Conservation (phyloP, 2,888 invertebrate species). For the Thalpophila matura region DNA sequence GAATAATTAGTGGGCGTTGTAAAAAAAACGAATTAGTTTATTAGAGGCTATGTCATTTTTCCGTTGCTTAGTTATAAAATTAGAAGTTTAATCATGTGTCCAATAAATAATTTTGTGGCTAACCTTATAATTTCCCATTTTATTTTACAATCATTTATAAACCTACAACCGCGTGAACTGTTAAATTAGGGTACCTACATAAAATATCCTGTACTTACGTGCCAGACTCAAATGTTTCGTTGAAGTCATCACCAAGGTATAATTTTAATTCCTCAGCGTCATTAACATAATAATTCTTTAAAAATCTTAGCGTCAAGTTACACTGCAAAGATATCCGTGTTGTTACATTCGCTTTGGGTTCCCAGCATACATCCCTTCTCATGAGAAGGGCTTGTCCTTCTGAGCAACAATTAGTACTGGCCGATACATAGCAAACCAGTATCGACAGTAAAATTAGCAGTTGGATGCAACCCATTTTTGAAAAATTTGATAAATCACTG, state of each 20-base stretch:
- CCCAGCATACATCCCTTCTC: constrained; percentile 66
- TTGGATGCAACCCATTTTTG: constrained; percentile 33
- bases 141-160: too few species aligned
- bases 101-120: too few species aligned
- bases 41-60: too few species aligned
- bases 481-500: neutral
- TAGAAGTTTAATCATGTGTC: too few species aligned
- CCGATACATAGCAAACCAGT: constrained; percentile 17
- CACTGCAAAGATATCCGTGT: constrained; percentile 54
- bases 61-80: too few species aligned
- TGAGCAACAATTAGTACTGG: constrained; percentile 62
- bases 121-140: too few species aligned
- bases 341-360: constrained; percentile 63
- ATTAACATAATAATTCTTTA: constrained; percentile 36
- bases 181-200: neutral
- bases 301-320: constrained; percentile 33
- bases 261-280: constrained; percentile 45
- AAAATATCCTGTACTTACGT: constrained; percentile 61
- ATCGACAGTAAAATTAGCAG: constrained; percentile 2
- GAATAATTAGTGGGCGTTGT: too few species aligned
- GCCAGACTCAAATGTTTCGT: constrained; percentile 43
- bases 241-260: constrained; percentile 32
- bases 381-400: constrained; percentile 50
- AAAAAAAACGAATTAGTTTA: too few species aligned
- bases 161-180: too few species aligned